Conservation (phyloP, 2,113 vertebrate genomes). For the Anguilla japonica region DNA sequence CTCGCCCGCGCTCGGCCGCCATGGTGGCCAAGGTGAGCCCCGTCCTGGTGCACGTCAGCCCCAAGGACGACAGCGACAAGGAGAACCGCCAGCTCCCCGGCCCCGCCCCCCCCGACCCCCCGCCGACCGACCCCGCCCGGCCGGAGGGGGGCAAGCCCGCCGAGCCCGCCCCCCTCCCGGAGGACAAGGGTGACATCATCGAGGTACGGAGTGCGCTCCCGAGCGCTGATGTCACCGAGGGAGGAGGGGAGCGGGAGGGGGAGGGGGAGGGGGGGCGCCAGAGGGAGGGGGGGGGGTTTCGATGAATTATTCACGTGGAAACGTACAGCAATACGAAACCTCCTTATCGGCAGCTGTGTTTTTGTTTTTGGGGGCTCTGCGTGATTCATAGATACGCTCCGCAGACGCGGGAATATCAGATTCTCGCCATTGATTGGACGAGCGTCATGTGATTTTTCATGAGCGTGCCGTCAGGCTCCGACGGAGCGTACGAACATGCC, state of each 20-base stretch:
- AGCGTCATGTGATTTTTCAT: conserved; percentile 55
- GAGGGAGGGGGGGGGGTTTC: background rate
- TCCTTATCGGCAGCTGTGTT: conserved; percentile 66
- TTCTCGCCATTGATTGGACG: conserved; percentile 64
- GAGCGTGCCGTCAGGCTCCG: conserved; percentile 6
- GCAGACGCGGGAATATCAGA: conserved; percentile 64
- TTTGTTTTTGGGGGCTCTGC: conserved; percentile 63
- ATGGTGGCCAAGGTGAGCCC: conserved; percentile 73
- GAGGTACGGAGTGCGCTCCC: conserved; percentile 65
- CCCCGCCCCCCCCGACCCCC: conserved; percentile 41
- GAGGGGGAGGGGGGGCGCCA: background rate
- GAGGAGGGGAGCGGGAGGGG: too few relatives aligned
- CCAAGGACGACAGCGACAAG: conserved; percentile 79
- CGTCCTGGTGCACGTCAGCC: conserved; percentile 55
- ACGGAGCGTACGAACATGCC: background rate
- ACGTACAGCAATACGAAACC: conserved; percentile 58
- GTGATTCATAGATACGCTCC: conserved; percentile 61
- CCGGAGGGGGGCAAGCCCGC: conserved; percentile 34
- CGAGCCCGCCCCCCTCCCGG: conserved; percentile 39
- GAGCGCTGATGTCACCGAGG: conserved; percentile 38
- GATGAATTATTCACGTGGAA: conserved; percentile 65
- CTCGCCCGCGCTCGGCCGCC: conserved; percentile 82
- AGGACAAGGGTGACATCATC: conserved; percentile 48
- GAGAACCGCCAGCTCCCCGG: conserved; percentile 61
- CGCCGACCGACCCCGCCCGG: conserved; percentile 39